phyloP scores from a whole-genome alignment of 2,888 invertebrate species.

The Serrognathus titanus region DNA sequence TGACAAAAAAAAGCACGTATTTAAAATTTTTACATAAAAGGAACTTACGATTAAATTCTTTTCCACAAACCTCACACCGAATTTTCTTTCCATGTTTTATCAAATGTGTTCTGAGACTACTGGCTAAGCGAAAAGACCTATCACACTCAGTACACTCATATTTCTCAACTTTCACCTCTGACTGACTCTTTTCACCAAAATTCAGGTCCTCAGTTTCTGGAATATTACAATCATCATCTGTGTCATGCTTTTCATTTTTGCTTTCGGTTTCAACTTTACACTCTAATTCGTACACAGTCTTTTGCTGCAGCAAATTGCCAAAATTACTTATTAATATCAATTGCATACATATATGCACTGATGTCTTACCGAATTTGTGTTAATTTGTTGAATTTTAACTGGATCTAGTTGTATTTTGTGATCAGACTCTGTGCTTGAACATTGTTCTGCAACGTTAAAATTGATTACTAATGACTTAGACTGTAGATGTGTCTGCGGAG shows the following conservation, averaged over 20 bases:
- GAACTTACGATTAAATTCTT: constrained; percentile 39
- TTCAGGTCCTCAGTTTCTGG: constrained; percentile 1
- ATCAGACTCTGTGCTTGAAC: no score
- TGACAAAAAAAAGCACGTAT: no score
- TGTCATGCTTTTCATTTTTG: constrained; percentile 4
- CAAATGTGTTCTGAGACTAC: constrained; percentile 35
- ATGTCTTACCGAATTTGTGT: no score
- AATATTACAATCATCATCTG: background rate
- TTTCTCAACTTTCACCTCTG: constrained; percentile 7
- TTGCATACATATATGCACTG: no score
- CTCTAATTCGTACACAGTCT: background rate
- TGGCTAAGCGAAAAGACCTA: constrained; percentile 34
- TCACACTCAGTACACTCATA: constrained; percentile 33
- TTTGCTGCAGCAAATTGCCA: background rate
- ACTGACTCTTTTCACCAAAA: constrained; percentile 8
- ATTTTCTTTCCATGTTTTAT: constrained; percentile 37
- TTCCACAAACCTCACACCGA: constrained; percentile 39
- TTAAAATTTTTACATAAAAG: background rate
- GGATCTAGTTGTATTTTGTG: no score
- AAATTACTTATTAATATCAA: background rate
- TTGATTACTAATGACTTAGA: background rate
- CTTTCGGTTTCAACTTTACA: background rate
- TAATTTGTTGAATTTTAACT: no score
- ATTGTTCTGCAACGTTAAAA: no score
- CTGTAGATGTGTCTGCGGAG: background rate